Percentiles rank a stretch among this genome's conserved stretches.
Evolutionary conservation across 2,888 invertebrate species (phyloP).

Genomic region (Bugulina stolonifera): DNA sequence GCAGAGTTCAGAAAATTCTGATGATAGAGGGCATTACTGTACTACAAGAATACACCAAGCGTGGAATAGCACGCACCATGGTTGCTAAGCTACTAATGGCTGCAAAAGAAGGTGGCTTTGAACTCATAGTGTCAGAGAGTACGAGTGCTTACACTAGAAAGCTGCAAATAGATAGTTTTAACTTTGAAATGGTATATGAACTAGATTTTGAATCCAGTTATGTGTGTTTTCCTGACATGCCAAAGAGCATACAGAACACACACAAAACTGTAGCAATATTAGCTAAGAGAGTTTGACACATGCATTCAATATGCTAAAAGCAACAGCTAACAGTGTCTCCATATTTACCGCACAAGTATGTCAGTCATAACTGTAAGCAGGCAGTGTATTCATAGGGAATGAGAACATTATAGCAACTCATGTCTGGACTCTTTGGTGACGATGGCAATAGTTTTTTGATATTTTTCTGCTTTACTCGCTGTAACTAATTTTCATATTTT

Average conservation of each 20-base stretch:
- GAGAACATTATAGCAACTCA: too few species aligned
- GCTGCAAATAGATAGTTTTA: neutral
- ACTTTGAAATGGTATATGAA: neutral
- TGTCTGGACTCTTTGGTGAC: too few species aligned
- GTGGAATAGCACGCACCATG: neutral
- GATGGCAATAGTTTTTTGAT: too few species aligned
- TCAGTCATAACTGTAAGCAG: too few species aligned
- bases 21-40: neutral
- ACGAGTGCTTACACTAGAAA: neutral
- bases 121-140: neutral
- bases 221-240: neutral
- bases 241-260: neutral
- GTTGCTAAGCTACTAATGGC: neutral
- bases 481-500: too few species aligned
- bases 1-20: neutral
- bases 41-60: neutral
- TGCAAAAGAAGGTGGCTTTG: neutral
- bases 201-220: neutral
- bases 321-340: too few species aligned
- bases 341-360: too few species aligned
- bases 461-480: too few species aligned
- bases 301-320: too few species aligned
- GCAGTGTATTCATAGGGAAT: too few species aligned
- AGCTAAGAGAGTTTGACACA: neutral
- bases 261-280: neutral